Evolutionary conservation across 2,797 vertebrate species (phyloP), one percentile per base, ranked within the genome.

Genomic region (Galagoides demidoff): DNA sequence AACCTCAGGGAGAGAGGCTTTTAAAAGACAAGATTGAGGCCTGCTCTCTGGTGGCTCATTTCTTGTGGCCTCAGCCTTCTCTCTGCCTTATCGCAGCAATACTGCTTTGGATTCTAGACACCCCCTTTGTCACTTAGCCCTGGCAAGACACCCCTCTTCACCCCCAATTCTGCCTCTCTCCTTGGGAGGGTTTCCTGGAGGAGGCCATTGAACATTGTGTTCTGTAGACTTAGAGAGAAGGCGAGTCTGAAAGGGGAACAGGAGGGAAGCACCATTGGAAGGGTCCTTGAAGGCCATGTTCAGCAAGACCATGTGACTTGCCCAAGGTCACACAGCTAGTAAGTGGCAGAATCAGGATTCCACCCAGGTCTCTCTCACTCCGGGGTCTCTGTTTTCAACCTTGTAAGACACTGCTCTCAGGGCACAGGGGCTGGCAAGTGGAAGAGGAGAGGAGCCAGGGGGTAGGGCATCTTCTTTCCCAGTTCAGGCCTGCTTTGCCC

Each of bases 21-120:
- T 81, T 19, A 71, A 37, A 86, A 68, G 74, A 25, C 31, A 61
- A 52, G 55, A 61, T 22, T 11, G 11, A 55, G 66, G 52, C 49
- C 22, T 23, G 23, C 84, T 25, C 31, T 85, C 68, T 16, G 2
- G 27, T 16, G 45, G 52, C 73, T 11, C 77, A 34, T 77, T 83
- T 45, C 63, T 0, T 55, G 61, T 31, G 64, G 25, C 63, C 34
- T 79, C 31, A 57, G 45, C 34, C 10, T 43, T 45, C 45, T 63
- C 20, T n/a, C 9, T 57, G 43, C 59, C 34, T 90, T 81, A 45
- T 39, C 12, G 84, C 57, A 63, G 25, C 29, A 17, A 64, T 22
- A 68, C 27, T 49, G 87, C 52, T 94, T 34, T 85, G 52, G 74
- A 45, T 79, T 94, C 77, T 37, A 92, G 77, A 73, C 55, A 49